phyloP scores from a whole-genome alignment of 2,113 vertebrate species.

The Chitala chitala region DNA sequence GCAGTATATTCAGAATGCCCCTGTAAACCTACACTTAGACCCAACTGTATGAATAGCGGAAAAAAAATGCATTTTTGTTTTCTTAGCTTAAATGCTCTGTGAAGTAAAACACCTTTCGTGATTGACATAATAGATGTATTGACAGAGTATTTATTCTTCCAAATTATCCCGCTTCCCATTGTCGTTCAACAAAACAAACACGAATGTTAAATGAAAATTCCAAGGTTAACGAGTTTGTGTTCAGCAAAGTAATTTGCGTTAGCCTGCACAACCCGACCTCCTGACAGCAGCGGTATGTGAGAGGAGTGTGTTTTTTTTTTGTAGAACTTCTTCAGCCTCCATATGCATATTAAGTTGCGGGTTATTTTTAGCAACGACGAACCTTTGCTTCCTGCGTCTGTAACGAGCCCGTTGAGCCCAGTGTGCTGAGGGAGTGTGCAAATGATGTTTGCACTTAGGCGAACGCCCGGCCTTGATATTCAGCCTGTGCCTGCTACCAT shows the following conservation, averaged over 20 bases:
- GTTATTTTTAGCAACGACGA: conserved; percentile 16
- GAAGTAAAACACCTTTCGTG: not conserved
- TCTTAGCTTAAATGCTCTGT: too few relatives aligned
- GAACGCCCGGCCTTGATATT: conserved; percentile 1
- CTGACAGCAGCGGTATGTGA: not conserved
- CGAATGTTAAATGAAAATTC: not conserved
- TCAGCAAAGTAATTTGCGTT: not conserved
- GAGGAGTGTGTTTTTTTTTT: not conserved
- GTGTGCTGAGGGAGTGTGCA: not conserved
- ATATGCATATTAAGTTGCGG: not conserved
- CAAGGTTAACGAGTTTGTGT: not conserved
- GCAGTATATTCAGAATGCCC: too few relatives aligned
- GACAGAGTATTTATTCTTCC: not conserved
- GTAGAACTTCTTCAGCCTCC: not conserved
- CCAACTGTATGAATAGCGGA: too few relatives aligned
- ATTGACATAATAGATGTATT: not conserved
- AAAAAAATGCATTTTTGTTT: too few relatives aligned
- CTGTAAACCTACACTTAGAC: too few relatives aligned
- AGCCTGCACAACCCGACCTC: not conserved
- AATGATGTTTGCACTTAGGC: not conserved
- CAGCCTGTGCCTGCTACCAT: not conserved
- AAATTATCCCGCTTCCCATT: not conserved
- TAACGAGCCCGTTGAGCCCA: not conserved
- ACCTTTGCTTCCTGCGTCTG: not conserved
- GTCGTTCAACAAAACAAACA: not conserved